Conservation (phyloP, 2,113 vertebrate genomes). For the Hippocampus zosterae region DNA sequence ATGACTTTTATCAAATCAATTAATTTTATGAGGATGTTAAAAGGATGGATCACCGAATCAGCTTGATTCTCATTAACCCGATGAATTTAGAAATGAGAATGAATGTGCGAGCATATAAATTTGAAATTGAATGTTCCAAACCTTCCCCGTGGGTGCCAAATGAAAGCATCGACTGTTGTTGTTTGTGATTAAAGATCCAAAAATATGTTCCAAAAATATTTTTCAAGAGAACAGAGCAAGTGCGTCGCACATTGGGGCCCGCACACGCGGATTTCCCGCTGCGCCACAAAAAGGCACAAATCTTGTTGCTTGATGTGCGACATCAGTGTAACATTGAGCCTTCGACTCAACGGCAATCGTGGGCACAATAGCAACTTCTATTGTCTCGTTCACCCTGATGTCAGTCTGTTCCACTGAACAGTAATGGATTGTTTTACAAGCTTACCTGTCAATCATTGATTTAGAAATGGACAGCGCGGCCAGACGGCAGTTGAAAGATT, state of each 20-base stretch:
- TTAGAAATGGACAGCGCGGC: neutral
- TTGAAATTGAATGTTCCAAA: slow-evolving; percentile 2
- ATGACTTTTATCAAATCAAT: no score
- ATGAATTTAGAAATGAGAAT: neutral
- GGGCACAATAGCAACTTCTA: slow-evolving; percentile 15
- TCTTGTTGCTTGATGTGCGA: slow-evolving; percentile 33
- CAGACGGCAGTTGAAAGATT: neutral
- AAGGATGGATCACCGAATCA: neutral
- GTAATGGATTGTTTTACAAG: neutral
- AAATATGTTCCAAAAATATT: slow-evolving; percentile 36
- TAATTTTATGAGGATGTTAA: no score
- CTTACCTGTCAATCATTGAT: neutral
- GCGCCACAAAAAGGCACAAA: slow-evolving; percentile 28
- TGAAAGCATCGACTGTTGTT: slow-evolving; percentile 35
- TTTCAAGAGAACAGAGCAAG: slow-evolving; percentile 39
- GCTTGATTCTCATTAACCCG: neutral
- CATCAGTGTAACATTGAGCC: slow-evolving; percentile 27
- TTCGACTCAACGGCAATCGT: slow-evolving; percentile 36
- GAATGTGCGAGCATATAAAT: neutral
- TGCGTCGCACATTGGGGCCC: slow-evolving; percentile 32
- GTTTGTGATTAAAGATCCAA: slow-evolving; percentile 47
- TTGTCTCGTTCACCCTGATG: slow-evolving; percentile 17
- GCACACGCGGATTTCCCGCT: slow-evolving; percentile 43
- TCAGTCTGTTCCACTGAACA: slow-evolving; percentile 16
- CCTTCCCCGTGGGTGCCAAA: slow-evolving; percentile 18